Conservation (phyloP, 2,113 vertebrate genomes). For the Probosciger aterrimus region DNA sequence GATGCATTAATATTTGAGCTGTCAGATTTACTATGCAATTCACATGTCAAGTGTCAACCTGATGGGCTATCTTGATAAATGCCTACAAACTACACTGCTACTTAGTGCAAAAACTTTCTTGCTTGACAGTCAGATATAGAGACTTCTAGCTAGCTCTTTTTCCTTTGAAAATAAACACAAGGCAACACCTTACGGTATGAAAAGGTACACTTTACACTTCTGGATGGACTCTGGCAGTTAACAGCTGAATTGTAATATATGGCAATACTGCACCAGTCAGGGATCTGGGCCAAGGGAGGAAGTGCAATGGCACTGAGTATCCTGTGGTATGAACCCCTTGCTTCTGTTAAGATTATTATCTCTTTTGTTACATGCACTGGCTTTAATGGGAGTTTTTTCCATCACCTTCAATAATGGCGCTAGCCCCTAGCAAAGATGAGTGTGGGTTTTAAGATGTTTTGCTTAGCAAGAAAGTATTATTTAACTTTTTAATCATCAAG, state of each 20-base stretch:
- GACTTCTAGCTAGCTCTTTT: slow-evolving; percentile 5
- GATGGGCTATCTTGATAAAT: slow-evolving; percentile 61
- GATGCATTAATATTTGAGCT: slow-evolving; percentile 57
- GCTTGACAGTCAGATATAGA: slow-evolving; percentile 45
- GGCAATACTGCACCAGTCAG: neutral
- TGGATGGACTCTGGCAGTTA: neutral
- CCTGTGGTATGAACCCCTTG: neutral
- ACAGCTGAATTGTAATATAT: neutral
- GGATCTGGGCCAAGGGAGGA: neutral
- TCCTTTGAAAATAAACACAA: neutral
- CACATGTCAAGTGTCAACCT: slow-evolving; percentile 63
- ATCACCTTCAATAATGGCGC: neutral
- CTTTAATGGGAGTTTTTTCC: neutral
- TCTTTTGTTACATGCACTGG: neutral
- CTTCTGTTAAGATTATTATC: neutral
- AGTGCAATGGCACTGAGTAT: too few relatives aligned
- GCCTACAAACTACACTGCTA: slow-evolving; percentile 35
- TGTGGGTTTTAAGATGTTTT: neutral
- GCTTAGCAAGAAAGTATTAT: neutral
- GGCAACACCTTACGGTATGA: neutral
- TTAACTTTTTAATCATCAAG: neutral
- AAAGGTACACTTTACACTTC: neutral
- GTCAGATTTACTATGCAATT: slow-evolving; percentile 63
- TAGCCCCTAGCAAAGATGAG: neutral
- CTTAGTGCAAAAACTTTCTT: slow-evolving; percentile 48